Evolutionary conservation across 2,797 vertebrate genomes (phyloP).

Genomic region (Notolepis coatsorum): DNA sequence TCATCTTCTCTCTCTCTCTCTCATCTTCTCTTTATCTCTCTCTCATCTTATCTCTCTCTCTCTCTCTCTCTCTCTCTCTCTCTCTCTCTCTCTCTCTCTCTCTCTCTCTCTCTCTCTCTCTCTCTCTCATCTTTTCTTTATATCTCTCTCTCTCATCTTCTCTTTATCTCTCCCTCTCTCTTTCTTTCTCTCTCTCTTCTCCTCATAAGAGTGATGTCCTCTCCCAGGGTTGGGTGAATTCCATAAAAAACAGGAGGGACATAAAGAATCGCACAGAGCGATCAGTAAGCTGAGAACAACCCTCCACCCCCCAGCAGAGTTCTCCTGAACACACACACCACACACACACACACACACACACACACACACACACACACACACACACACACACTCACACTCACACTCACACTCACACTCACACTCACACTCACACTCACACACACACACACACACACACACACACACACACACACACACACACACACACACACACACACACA

Average conservation of each 20-base stretch:
- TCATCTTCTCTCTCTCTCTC: background rate
- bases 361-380: slow-evolving; percentile 6
- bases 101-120: background rate
- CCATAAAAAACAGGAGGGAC: slow-evolving; percentile 7
- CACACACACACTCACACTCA: background rate
- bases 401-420: background rate
- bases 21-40: no score
- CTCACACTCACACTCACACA: slow-evolving; percentile 3
- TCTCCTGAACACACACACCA: background rate
- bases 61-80: background rate
- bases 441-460: background rate
- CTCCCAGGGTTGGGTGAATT: background rate
- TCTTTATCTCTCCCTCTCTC: no score
- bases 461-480: background rate
- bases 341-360: background rate
- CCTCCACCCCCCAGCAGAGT: slow-evolving; percentile 8
- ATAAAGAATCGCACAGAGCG: slow-evolving; percentile 2
- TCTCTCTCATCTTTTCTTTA: background rate
- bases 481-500: background rate
- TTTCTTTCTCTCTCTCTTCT: background rate
- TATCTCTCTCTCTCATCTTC: no score
- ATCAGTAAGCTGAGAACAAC: slow-evolving; percentile 1
- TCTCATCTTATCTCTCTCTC: no score
- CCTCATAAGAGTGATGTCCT: background rate
- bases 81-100: no score